These are phyloP conservation scores for Pachyseris speciosa DNA, from an alignment of 64 coral and sea anemone species.

Conservation along the genomic window DNA sequence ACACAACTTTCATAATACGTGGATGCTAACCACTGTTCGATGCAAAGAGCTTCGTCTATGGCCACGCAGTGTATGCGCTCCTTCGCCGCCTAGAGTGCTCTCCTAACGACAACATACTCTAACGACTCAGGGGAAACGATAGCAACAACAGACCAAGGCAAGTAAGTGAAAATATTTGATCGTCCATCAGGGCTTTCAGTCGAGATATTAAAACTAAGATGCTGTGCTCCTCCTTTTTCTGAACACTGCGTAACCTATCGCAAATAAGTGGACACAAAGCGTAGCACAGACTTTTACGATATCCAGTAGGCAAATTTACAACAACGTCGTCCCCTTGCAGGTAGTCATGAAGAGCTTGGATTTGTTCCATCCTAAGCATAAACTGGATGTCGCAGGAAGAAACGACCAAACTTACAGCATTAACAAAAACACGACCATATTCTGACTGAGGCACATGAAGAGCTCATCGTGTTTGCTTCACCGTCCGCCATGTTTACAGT, in stretches of 20 bases:
- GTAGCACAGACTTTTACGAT: constrained; percentile 6
- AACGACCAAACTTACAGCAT: background rate
- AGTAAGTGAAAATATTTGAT: no score
- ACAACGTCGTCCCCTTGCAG: constrained; percentile 1
- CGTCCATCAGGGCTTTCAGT: constrained; percentile 24
- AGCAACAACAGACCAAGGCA: no score
- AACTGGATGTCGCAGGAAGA: background rate
- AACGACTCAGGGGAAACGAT: no score
- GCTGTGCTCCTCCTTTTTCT: background rate
- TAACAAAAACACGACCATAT: background rate
- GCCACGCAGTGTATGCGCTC: constrained; percentile 24
- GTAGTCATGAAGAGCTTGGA: constrained; percentile 10
- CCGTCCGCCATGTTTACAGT: no score
- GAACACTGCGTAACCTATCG: background rate
- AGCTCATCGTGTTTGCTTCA: no score
- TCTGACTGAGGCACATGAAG: no score
- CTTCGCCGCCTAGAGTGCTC: background rate
- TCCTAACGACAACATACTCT: no score
- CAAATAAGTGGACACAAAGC: constrained; percentile 11
- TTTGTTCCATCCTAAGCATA: constrained; percentile 13
- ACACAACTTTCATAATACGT: no score
- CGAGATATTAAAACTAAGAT: constrained; percentile 48
- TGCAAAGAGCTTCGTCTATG: constrained; percentile 43
- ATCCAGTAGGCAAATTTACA: constrained; percentile 25
- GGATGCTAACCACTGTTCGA: constrained; percentile 41